A percentile compares a stretch with the other conserved stretches of the same genome.
These are phyloP conservation scores for Diachasma alloeum DNA, from an alignment of 1,140 invertebrate genomes.

Conservation along the genomic window DNA sequence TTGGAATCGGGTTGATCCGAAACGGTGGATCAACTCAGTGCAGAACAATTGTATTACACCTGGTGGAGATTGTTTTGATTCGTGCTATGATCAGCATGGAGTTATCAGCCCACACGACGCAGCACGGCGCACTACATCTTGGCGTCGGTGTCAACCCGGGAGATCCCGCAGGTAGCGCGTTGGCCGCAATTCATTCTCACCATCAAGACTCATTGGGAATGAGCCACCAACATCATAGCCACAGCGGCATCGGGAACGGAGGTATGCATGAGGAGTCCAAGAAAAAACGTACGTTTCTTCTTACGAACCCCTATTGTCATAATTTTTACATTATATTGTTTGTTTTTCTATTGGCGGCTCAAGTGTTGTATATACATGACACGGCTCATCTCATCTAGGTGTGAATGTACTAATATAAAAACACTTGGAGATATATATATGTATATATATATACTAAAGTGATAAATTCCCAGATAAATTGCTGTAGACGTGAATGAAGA, in stretches of 20 bases:
- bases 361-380: background rate
- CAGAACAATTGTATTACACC: background rate
- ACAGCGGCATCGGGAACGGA: conserved; percentile 54
- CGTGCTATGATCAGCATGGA: conserved; percentile 64
- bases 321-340: background rate
- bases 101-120: conserved; percentile 56
- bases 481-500: conserved; percentile 15
- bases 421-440: no score
- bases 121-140: conserved; percentile 59
- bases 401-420: background rate
- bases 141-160: conserved; percentile 54
- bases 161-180: conserved; percentile 53
- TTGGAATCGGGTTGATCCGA: no score
- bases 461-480: conserved; percentile 20
- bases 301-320: conserved; percentile 46
- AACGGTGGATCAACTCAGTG: conserved; percentile 18
- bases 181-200: conserved; percentile 57
- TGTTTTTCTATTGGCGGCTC: no score
- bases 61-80: conserved; percentile 34
- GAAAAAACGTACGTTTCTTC: conserved; percentile 65
- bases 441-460: background rate
- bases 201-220: conserved; percentile 54
- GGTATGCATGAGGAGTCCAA: conserved; percentile 63
- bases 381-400: background rate
- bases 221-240: conserved; percentile 59